Conservation (phyloP, 2,113 vertebrate species). For the Salminus brasiliensis region DNA sequence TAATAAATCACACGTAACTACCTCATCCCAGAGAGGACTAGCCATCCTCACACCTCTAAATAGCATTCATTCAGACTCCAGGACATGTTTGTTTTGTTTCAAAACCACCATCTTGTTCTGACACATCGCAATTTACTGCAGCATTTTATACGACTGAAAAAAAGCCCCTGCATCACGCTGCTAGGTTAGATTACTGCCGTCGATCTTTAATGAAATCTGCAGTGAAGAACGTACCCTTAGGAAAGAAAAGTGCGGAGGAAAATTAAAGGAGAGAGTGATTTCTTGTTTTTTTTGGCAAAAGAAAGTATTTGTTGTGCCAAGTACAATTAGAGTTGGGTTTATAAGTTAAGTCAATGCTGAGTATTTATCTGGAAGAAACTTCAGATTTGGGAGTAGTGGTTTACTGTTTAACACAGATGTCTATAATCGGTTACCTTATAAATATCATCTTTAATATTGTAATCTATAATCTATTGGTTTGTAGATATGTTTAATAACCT, state of each 20-base stretch:
- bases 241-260: not conserved
- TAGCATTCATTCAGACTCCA: not conserved
- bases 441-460: too few relatives aligned
- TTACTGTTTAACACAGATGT: too few relatives aligned
- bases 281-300: not conserved
- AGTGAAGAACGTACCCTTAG: not conserved
- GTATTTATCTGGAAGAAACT: not conserved
- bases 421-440: too few relatives aligned
- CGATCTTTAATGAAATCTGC: conserved; percentile 22
- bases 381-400: not conserved
- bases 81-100: not conserved
- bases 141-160: not conserved
- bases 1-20: conserved; percentile 2
- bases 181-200: not conserved
- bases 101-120: not conserved
- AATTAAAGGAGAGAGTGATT: conserved; percentile 9
- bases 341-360: not conserved
- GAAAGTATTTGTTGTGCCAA: conserved; percentile 28
- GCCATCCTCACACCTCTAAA: not conserved
- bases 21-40: not conserved
- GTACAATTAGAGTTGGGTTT: conserved; percentile 17
- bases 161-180: not conserved
- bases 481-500: too few relatives aligned
- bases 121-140: conserved; percentile 1
- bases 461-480: too few relatives aligned